phyloP scores from a whole-genome alignment of 2,113 vertebrate genomes.

The Myrmecophaga tridactyla region DNA sequence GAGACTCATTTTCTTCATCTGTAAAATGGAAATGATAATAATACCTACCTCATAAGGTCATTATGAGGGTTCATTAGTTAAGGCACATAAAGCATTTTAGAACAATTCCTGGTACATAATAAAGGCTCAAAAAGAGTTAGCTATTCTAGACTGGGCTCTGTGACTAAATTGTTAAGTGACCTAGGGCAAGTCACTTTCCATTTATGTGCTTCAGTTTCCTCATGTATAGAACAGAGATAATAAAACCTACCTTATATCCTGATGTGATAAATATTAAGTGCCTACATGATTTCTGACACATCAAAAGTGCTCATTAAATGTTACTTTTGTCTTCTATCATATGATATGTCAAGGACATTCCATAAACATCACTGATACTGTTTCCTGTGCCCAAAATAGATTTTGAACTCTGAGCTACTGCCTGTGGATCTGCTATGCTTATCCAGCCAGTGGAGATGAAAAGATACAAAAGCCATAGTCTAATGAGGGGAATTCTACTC shows the following conservation, averaged over 20 bases:
- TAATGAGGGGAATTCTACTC: background rate
- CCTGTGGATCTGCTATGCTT: background rate
- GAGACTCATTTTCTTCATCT: background rate
- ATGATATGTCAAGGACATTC: background rate
- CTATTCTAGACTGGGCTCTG: background rate
- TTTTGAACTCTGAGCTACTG: background rate
- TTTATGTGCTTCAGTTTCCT: background rate
- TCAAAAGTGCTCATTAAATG: background rate
- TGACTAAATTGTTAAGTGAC: background rate
- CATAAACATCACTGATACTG: background rate
- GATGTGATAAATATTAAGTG: background rate
- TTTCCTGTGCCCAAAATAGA: background rate
- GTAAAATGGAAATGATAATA: constrained; percentile 25
- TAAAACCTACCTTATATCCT: background rate
- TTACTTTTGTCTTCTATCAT: background rate
- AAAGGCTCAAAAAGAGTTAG: background rate
- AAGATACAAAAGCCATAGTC: background rate
- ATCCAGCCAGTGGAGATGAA: background rate
- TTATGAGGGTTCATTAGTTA: background rate
- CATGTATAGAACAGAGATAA: background rate
- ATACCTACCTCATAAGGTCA: background rate
- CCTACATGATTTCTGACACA: background rate
- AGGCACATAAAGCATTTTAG: background rate
- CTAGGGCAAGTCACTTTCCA: background rate
- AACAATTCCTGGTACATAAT: background rate